phyloP scores from a whole-genome alignment of 2,797 vertebrate genomes.

The Heliangelus exortis region DNA sequence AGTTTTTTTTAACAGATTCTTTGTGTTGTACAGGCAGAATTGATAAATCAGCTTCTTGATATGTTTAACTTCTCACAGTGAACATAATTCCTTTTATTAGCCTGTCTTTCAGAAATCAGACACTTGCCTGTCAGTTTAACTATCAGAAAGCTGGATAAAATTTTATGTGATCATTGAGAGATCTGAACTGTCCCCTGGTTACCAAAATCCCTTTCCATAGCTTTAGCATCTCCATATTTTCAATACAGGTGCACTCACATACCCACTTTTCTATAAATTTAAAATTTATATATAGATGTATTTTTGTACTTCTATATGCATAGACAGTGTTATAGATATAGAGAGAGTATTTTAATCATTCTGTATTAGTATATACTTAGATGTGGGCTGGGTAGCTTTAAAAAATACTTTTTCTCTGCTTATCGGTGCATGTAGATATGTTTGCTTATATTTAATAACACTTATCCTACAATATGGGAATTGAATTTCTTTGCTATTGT shows the following conservation, averaged over 20 bases:
- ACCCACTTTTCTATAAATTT: neutral
- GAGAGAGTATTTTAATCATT: neutral
- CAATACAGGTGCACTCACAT: neutral
- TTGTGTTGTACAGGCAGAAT: neutral
- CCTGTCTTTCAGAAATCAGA: neutral
- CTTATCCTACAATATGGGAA: fast-evolving
- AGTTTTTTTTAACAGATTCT: neutral
- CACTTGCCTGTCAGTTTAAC: neutral
- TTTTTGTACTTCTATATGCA: neutral
- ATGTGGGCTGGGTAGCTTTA: neutral
- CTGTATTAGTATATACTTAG: neutral
- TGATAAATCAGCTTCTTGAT: neutral
- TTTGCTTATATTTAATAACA: neutral
- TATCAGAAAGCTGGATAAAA: neutral
- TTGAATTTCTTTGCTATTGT: neutral
- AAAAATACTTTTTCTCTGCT: neutral
- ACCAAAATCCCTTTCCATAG: neutral
- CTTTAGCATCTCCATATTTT: neutral
- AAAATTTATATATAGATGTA: neutral
- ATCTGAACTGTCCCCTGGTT: neutral
- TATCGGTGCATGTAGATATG: neutral
- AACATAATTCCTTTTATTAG: neutral
- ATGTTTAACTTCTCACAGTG: neutral
- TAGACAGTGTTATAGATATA: too few relatives aligned
- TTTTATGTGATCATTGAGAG: neutral